phyloP scores from a whole-genome alignment of 2,113 vertebrate species.

The Colaptes auratus region DNA sequence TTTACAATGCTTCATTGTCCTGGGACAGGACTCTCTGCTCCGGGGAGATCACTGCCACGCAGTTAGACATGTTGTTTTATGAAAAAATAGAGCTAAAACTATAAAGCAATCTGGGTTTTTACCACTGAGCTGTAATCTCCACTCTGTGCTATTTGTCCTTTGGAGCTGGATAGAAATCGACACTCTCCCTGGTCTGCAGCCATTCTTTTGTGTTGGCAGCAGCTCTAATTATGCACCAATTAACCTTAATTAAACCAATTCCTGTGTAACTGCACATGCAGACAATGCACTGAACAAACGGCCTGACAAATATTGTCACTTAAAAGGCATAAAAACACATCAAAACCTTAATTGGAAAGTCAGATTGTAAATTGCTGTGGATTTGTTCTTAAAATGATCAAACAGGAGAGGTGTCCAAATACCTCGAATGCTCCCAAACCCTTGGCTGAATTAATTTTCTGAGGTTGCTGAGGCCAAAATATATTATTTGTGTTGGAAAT shows the following conservation, averaged over 20 bases:
- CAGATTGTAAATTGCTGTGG: conserved; percentile 45
- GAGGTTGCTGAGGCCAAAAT: not conserved
- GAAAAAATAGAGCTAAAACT: not conserved
- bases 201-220: conserved; percentile 58
- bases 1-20: not conserved
- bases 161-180: conserved; percentile 25
- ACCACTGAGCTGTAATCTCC: not conserved
- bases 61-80: not conserved
- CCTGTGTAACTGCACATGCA: conserved; percentile 59
- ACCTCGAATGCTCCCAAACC: not conserved
- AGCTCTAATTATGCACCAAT: conserved; percentile 72
- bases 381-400: conserved; percentile 37
- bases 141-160: conserved; percentile 26
- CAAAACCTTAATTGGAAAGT: conserved; percentile 64
- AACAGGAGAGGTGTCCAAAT: not conserved
- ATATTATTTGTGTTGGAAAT: not conserved
- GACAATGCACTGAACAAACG: conserved; percentile 74
- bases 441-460: not conserved
- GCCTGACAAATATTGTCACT: conserved; percentile 75
- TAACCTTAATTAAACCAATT: conserved; percentile 79
- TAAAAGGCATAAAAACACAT: conserved; percentile 65
- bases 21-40: not conserved
- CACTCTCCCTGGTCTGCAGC: conserved; percentile 42
- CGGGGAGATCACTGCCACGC: not conserved
- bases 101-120: not conserved